Base-by-base conservation (phyloP, 2,113 vertebrate species). In the Hiodon alosoides region DNA sequence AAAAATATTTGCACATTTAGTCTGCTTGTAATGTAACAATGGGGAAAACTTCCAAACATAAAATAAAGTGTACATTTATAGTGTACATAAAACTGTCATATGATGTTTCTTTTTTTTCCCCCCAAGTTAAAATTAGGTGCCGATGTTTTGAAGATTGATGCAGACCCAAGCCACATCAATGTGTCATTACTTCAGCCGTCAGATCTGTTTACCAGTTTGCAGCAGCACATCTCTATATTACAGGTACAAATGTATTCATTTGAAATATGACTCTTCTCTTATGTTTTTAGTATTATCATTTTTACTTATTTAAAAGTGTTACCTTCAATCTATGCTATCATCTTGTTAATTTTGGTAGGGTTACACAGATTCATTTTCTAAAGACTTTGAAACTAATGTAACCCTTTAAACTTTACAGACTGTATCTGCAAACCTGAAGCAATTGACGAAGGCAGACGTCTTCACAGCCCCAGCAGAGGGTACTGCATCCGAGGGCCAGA, bases 151-250 rank as follows among this genome's bases (percentile, higher is more conserved):
- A 94, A 89, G 87, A 90, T 96, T 85, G 89, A 90, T 76, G 89
- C 93, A 57, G 90, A 93, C 86, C 86, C 90, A 72, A 89, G 86
- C 61, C 90, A 91, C 67, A 82, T 94, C 82, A 91, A 90, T 72
- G 86, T 85, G 77, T 77, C 89, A 5, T 82, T 88, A 57, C 84
- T 90, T 78, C 90, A 93, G 80, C 91, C 93, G 51, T 14, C 86
- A 4, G 79, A 89, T 16, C 82, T 96, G 47, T 87, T 90, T 85
- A 88, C 68, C 83, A 90, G 89, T 87, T 90, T 98, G 82, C 93
- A 95, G 80, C 89, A 93, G 72, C 94, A 98, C 72, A 87, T 98
- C 81, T 87, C 85, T 57, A 90, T 91, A 86, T 92, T 98, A 82
- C 95, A 99, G 96, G 96, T 98, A 91, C 75, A 47, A 8, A 14